Base-by-base conservation (phyloP, 53 echinoderm and acorn worm genomes). In the Stichopus horrens region DNA sequence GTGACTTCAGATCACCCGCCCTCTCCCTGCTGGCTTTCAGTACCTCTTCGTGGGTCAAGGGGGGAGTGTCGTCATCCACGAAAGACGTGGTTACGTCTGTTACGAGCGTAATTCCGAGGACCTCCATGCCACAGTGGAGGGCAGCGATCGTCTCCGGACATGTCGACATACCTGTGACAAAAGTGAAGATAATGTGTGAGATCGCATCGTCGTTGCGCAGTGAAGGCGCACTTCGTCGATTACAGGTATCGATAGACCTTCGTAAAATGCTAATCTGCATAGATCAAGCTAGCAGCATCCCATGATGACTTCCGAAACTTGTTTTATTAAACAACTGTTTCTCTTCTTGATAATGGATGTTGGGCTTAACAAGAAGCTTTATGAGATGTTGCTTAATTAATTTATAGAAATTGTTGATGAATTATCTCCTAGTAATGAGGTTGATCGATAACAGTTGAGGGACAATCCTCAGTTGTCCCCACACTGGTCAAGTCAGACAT, bases 131-230 rank as follows among this genome's bases (percentile, higher is more conserved):
- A 86, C 91, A 89, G 74, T 95, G 95, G 87, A 88, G 90, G 6
- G 92, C 97, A 4, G 83, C 94, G 7, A 92, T 86, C 21, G 94
- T 92, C 66, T 95, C 95, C 0, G 95, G 95, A 74, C 93, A 93
- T 57, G 93, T 93, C n/a, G 92, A 92, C 93, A 95, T 93, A 79
- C 93, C 95, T 93, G 85, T 4, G 76, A 77, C 22, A 79, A 52
- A 57, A 23, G 58, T 14, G 57, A n/a, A 54, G 7, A 81, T 9
- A 18, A 66, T 18, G 52, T 54, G 76, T 21, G 7, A 23, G n/a
- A 74, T 67, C 68, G 3, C 11, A 11, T 14, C 4, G 11, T n/a
- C 1, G 68, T 11, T 11, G 11, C 11, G n/a, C 1, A n/a, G 68
- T 67, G 13, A 67, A n/a, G 68, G n/a, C 68, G 3, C 0, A 14